Conservation (phyloP, 2,888 invertebrate genomes). For the Iselma pallidipennis region DNA sequence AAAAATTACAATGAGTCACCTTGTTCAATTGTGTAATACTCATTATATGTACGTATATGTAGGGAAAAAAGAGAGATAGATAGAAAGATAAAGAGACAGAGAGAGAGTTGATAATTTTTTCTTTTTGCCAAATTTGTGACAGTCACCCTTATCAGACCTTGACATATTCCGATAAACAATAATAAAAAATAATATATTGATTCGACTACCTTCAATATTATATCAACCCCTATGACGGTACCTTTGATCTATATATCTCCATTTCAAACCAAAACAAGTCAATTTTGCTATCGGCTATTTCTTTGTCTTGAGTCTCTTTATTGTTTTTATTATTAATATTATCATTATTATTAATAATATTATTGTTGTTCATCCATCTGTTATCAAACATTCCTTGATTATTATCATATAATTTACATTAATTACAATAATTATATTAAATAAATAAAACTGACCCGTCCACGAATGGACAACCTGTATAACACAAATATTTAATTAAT, state of each 20-base stretch:
- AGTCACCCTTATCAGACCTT: conserved; percentile 3
- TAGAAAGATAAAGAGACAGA: too few species aligned
- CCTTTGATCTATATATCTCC: neutral
- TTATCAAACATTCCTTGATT: neutral
- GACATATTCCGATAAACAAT: neutral
- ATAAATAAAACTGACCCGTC: too few species aligned
- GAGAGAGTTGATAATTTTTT: too few species aligned
- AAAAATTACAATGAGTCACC: neutral
- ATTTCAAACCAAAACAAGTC: neutral
- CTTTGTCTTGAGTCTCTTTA: neutral
- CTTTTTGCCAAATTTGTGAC: neutral
- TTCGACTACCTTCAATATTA: neutral
- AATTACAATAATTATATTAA: too few species aligned
- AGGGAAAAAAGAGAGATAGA: too few species aligned
- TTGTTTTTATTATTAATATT: neutral
- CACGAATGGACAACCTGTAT: too few species aligned
- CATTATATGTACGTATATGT: too few species aligned
- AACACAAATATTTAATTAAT: too few species aligned
- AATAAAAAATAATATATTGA: neutral
- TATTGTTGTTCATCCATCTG: neutral
- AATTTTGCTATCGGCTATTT: neutral
- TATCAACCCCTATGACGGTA: neutral
- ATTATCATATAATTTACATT: too few species aligned
- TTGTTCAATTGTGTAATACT: neutral
- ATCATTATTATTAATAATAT: neutral